Evolutionary conservation across 2,888 invertebrate species (phyloP).

Genomic region (Folsomia manolachei): DNA sequence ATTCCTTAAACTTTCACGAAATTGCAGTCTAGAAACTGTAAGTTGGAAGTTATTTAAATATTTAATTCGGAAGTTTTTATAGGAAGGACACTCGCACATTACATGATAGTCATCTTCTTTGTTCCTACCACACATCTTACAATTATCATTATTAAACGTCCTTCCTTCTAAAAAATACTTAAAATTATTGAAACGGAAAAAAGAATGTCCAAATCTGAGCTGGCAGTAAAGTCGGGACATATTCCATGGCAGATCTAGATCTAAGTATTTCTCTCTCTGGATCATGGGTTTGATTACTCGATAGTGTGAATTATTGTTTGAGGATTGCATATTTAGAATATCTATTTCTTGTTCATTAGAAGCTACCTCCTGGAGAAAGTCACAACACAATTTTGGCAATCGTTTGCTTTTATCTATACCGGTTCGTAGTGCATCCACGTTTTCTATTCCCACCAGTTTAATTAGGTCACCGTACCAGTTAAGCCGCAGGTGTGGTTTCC

Average conservation of each 20-base stretch:
- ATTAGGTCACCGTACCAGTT: background rate
- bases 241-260: background rate
- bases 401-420: background rate
- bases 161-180: background rate
- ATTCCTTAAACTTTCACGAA: background rate
- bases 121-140: background rate
- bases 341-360: background rate
- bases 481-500: background rate
- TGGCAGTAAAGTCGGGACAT: background rate
- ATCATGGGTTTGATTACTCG: background rate
- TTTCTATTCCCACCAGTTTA: background rate
- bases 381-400: background rate
- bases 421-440: background rate
- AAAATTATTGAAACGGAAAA: background rate
- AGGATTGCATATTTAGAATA: background rate
- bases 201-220: background rate
- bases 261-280: background rate
- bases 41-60: background rate
- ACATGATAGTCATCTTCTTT: background rate
- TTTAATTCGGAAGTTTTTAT: background rate
- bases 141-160: background rate
- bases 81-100: background rate
- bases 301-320: background rate
- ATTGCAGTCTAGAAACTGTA: background rate
- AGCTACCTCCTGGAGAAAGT: background rate